Base-by-base conservation (phyloP, 2,113 vertebrate species). In the Chaetura pelagica region DNA sequence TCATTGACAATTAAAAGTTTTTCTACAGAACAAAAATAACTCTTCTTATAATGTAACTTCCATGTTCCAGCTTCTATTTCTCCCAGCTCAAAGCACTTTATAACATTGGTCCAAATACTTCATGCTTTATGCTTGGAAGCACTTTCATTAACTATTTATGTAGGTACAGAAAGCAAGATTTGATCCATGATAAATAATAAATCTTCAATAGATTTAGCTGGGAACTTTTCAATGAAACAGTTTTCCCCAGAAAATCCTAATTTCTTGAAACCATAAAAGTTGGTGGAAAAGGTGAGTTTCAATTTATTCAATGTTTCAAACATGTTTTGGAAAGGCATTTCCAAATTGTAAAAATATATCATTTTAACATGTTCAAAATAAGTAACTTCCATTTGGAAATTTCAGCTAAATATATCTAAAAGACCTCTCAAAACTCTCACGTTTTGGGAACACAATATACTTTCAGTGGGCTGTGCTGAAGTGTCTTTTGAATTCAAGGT, bases 131-230 rank as follows among this genome's bases (percentile, higher is more conserved):
- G 88, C 92, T 96, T 92, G 96, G 94, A 84, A 96, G 95, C 95
- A 95, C 87, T 97, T 95, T 95, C 96, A 96, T 96, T 96, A 95
- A 96, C 69, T 96, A 97, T 93, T 97, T 86, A 97, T 96, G 92
- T 64, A 93, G 93, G 88, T 96, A 95, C 94, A 91, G 91, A 97
- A 92, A 96, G 79, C 81, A 95, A 93, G 94, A 95, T 94, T 96
- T 94, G 92, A 90, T 96, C 88, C 88, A 89, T 35, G 34, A 95
- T 96, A 97, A 97, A 97, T 96, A 96, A 97, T 96, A 95, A 89
- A 95, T 97, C 85, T 93, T 95, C 88, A 88, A 87, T 68, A 96
- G 88, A 81, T 88, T 88, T 96, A 90, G 61, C 40, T 58, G 20
- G 52, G 80, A 92, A 88, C 44, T 95, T 93, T 94, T 86, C 93